phyloP scores from a whole-genome alignment of 1,140 invertebrate genomes.

The Hyphantria cunea region DNA sequence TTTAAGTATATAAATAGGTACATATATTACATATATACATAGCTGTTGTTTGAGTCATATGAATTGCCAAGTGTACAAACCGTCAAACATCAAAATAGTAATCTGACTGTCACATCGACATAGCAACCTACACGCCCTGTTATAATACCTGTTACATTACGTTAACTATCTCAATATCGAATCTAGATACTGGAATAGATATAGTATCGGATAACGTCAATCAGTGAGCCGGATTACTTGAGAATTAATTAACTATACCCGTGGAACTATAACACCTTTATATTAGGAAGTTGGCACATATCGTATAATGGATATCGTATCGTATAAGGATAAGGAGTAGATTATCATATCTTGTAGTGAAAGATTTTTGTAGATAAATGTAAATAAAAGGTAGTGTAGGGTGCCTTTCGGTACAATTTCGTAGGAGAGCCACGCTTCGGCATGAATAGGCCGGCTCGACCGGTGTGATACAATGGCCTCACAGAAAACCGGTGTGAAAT shows the following conservation, averaged over 20 bases:
- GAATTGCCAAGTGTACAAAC: slow-evolving; percentile 11
- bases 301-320: slow-evolving; percentile 12
- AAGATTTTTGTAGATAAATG: too few species aligned
- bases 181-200: slow-evolving; percentile 47
- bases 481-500: too few species aligned
- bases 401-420: too few species aligned
- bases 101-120: slow-evolving; percentile 37
- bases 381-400: too few species aligned
- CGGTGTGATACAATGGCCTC: too few species aligned
- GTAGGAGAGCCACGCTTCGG: too few species aligned
- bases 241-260: slow-evolving; percentile 58
- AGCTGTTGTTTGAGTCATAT: not conserved
- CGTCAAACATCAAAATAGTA: slow-evolving; percentile 6
- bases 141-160: slow-evolving; percentile 44
- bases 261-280: slow-evolving; percentile 56
- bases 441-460: too few species aligned
- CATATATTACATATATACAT: too few species aligned
- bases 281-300: slow-evolving; percentile 43
- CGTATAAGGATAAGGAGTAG: slow-evolving; percentile 1
- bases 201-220: slow-evolving; percentile 55
- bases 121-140: slow-evolving; percentile 37
- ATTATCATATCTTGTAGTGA: slow-evolving; percentile 4
- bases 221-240: slow-evolving; percentile 60
- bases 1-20: too few species aligned
- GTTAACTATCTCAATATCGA: slow-evolving; percentile 47